These are phyloP conservation scores for Sialia sialis DNA, from an alignment of 2,113 vertebrate genomes.

Conservation along the genomic window DNA sequence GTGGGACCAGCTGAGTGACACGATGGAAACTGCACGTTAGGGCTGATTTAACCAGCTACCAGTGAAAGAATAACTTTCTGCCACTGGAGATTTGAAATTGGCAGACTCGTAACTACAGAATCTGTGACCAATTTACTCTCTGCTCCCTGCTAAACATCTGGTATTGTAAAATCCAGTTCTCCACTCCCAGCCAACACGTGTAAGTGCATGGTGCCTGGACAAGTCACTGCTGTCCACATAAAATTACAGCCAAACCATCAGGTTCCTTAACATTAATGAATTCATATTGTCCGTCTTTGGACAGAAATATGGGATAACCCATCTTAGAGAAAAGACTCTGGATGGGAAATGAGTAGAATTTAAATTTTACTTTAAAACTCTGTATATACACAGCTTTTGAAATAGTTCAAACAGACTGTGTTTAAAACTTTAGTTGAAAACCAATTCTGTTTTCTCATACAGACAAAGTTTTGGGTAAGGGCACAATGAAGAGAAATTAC, in stretches of 20 bases:
- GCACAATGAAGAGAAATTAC: not conserved
- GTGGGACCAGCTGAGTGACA: not conserved
- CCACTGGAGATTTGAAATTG: not conserved
- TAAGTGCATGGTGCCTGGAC: not conserved
- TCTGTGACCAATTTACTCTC: slow-evolving; percentile 5
- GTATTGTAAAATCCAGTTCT: not conserved
- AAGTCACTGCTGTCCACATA: not conserved
- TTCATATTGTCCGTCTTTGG: not conserved
- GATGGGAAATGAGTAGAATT: not conserved
- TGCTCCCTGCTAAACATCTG: not conserved
- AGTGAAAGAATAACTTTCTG: not conserved
- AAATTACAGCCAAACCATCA: not conserved
- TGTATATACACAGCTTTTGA: not conserved
- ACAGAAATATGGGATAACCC: not conserved
- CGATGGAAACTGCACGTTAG: not conserved
- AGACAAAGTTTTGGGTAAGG: not conserved
- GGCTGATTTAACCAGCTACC: not conserved
- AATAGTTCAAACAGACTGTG: not conserved
- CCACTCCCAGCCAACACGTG: not conserved
- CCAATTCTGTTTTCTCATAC: not conserved
- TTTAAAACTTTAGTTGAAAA: not conserved
- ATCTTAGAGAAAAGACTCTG: not conserved
- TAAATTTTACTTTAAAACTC: not conserved
- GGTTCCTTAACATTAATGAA: not conserved
- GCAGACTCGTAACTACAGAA: not conserved